Base-by-base conservation (phyloP, 2,888 invertebrate genomes). In the Scrobipalpa atriplicella region DNA sequence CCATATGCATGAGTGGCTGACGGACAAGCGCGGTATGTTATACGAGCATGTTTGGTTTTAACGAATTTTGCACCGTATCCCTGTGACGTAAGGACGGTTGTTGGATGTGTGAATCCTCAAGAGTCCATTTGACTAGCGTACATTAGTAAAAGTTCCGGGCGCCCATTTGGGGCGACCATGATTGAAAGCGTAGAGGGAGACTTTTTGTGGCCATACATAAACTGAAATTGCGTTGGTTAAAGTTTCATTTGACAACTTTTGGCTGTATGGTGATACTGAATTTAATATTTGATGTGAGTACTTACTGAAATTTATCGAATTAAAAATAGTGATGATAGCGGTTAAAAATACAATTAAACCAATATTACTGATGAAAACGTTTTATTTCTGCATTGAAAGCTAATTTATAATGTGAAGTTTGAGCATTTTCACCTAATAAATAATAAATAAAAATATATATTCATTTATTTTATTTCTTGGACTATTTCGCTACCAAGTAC, bases 41-140 rank as follows among this genome's bases (percentile, higher is more conserved):
- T 83, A 82, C 74, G 73, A 64, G 21, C 54, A 19, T 43, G 54
- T 72, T 72, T 72, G 68, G 62, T 67, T 68, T 71, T 77, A 80
- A 78, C 73, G 76, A 73, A 83, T 78, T 82, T 75, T 83, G 77
- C 70, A 78, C 88, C 78, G 75, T 88, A 82, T 78, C 63, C 68
- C 75, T 64, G 69, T 71, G 74, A 68, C 68, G 70, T 84, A 89
- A 77, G 80, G 85, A 75, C 73, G 77, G 75, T 82, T 86, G 86
- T 92, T 78, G 80, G 74, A 77, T 78, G 81, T 72, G 72, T 71
- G 69, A 75, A 80, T 75, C 76, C 89, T 85, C 89, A 78, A 85
- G 89, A 88, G 90, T 89, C 90, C 90, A 91, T 92, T 91, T 92
- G 91, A 90, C 91, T 92, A 89, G 88, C 82, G 84, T 86, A 86